Percentiles rank a stretch among this genome's conserved stretches.
Conservation (phyloP, 2,888 invertebrate species). For the Druceiella hillmani region DNA sequence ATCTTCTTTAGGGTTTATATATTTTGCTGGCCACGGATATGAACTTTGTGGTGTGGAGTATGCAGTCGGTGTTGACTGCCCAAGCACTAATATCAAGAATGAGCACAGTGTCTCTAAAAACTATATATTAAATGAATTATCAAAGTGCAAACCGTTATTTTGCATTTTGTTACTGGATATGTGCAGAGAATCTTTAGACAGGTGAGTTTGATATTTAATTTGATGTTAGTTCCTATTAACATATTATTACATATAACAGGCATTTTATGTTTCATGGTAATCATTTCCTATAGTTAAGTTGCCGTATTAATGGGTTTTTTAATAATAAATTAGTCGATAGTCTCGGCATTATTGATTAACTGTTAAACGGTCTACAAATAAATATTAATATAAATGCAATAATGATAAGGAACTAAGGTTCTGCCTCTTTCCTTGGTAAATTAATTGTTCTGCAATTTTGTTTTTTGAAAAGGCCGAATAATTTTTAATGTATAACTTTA, state of each 20-base stretch:
- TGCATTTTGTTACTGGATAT: constrained; percentile 51
- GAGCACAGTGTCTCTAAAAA: constrained; percentile 46
- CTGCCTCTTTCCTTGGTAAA: too few species aligned
- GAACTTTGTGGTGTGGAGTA: constrained; percentile 46
- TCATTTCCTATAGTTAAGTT: neutral
- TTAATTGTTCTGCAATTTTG: too few species aligned
- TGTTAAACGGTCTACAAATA: too few species aligned
- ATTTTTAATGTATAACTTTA: too few species aligned
- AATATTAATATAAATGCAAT: too few species aligned
- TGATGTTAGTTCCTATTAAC: too few species aligned
- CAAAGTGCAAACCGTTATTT: constrained; percentile 40
- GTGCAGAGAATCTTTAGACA: constrained; percentile 47
- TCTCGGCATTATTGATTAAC: too few species aligned
- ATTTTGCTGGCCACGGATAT: constrained; percentile 54
- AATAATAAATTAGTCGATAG: neutral
- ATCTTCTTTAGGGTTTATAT: constrained; percentile 42
- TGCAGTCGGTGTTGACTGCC: constrained; percentile 46
- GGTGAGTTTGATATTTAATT: constrained; percentile 34
- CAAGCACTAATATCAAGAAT: constrained; percentile 34
- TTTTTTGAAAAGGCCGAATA: too few species aligned
- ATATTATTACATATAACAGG: too few species aligned
- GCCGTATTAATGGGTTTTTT: neutral
- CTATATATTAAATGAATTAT: constrained; percentile 38
- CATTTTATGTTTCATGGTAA: neutral
- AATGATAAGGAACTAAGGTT: too few species aligned